Evolutionary conservation across 2,797 vertebrate species (phyloP), one percentile per base, ranked within the genome.

Genomic region (Sebastiscus albofasciatus): DNA sequence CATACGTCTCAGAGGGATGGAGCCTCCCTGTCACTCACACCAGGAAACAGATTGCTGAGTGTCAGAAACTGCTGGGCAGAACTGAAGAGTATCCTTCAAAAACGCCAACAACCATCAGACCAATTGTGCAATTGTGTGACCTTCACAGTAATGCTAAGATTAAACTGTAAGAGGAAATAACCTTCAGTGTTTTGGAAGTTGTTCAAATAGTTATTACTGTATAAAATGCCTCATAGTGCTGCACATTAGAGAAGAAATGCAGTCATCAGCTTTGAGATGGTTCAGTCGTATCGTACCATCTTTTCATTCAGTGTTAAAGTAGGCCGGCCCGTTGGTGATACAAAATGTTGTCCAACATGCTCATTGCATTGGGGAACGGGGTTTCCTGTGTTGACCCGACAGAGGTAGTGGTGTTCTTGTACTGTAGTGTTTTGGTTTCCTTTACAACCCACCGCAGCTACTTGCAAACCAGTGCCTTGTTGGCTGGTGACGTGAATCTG

Each of bases 1-100:
- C 96, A 0, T 99, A 98, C 69, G 95, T 97, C 72, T 94, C 96
- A 0, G 98, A 99, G 88, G 97, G 97, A 76, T 99, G 99, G 99
- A 95, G 96, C 0, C 87, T 99, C 82, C 99, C 97, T 0, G 92
- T 99, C 87, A 97, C 98, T 14, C 97, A 99, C 91, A 99, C 97
- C 0, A 96, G 98, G 87, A 98, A 96, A 84, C 98, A 99, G 89
- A 94, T 99, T 7, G 97, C 97, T 0, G 97, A 97, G 78, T 99
- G 99, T 94, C 98, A 99, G 93, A 99, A 98, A 24, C 97, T 96
- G 77, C 96, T 99, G 18, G 95, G 95, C 24, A 97, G 97, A 79
- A 95, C 95, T 1, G 97, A 98, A 84, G 97, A 98, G 98, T 99
- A 99, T 99, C 99, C 97, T 98, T 85, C 16, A 75, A 16, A 16